phyloP scores from a whole-genome alignment of 2,797 vertebrate species.

The Crocidura indochinensis region DNA sequence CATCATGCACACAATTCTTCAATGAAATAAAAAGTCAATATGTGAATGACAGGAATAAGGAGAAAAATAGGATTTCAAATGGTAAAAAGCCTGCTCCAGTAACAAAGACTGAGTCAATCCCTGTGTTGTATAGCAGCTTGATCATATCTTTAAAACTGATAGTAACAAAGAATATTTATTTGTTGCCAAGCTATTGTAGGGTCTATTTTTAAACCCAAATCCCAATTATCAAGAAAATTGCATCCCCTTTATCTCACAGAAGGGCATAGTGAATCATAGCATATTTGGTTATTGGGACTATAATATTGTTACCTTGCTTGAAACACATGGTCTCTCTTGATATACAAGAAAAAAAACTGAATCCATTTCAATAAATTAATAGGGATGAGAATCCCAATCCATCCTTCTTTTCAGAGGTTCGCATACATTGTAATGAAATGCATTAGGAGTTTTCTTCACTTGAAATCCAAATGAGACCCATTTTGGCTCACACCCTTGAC shows the following conservation, averaged over 20 bases:
- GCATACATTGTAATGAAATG: constrained; percentile 94
- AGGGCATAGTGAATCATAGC: constrained; percentile 87
- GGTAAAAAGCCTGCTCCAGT: constrained; percentile 79
- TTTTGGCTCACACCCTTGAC: constrained; percentile 93
- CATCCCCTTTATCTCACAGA: constrained; percentile 87
- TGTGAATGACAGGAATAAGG: constrained; percentile 79
- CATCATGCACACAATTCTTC: constrained; percentile 75
- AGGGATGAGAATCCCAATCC: constrained; percentile 92
- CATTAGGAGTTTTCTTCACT: constrained; percentile 93
- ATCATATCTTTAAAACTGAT: constrained; percentile 87
- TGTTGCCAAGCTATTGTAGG: constrained; percentile 86
- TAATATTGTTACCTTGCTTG: constrained; percentile 92
- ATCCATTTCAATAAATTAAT: constrained; percentile 94
- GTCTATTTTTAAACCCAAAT: constrained; percentile 88
- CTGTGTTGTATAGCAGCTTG: constrained; percentile 82
- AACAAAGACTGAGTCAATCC: constrained; percentile 86
- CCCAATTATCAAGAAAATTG: constrained; percentile 89
- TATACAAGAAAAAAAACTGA: constrained; percentile 91
- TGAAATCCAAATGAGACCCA: constrained; percentile 94
- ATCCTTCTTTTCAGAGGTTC: constrained; percentile 92
- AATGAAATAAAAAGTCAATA: constrained; percentile 87
- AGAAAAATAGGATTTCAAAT: constrained; percentile 79
- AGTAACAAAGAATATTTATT: constrained; percentile 88
- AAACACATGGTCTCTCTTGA: constrained; percentile 92
- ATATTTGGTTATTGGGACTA: constrained; percentile 90